phyloP scores from a whole-genome alignment of 2,888 invertebrate species.

The Agrochola litura region DNA sequence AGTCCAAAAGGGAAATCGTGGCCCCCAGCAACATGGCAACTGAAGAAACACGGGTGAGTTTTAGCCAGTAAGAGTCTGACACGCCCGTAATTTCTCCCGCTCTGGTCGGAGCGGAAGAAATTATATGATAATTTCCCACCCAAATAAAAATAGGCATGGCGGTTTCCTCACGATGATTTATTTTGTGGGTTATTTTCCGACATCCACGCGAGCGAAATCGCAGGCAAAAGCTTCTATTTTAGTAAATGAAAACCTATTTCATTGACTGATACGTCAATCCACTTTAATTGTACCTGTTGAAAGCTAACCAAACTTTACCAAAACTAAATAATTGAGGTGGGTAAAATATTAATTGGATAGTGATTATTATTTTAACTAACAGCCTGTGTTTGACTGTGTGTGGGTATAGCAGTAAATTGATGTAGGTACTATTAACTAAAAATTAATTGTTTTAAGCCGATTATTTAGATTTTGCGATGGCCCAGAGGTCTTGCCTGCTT shows the following conservation, averaged over 20 bases:
- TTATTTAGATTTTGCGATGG: not conserved
- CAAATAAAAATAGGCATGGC: no score
- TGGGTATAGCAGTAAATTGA: not conserved
- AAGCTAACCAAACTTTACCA: constrained; percentile 8
- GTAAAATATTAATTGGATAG: constrained; percentile 7
- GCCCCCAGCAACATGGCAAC: no score
- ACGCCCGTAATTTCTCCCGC: no score
- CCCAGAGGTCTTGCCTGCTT: no score
- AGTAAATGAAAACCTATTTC: not conserved
- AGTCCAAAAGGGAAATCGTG: no score
- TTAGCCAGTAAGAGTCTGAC: no score
- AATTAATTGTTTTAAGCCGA: not conserved
- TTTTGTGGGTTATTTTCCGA: no score
- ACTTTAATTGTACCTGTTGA: constrained; percentile 10
- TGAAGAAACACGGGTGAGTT: no score
- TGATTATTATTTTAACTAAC: constrained; percentile 8
- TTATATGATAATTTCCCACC: no score
- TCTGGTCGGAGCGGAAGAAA: no score
- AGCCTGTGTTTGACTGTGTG: not conserved
- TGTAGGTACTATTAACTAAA: not conserved
- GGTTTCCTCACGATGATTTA: no score
- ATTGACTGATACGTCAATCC: not conserved
- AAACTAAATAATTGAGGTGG: constrained; percentile 8
- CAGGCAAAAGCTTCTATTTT: not conserved
- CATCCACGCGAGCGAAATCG: no score